Conservation (phyloP, 1,140 invertebrate species). For the Bombus superbus region DNA sequence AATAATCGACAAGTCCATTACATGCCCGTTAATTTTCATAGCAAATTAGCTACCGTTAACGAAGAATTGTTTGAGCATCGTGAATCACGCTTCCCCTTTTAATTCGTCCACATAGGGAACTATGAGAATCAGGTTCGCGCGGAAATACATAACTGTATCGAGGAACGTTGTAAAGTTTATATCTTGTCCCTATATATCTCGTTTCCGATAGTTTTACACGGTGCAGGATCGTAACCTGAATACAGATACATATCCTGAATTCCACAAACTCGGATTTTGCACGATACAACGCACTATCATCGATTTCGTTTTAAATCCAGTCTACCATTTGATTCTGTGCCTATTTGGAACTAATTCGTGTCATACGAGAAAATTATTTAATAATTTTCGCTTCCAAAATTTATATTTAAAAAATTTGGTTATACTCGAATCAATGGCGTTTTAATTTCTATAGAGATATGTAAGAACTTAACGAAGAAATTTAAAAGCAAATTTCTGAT, state of each 20-base stretch:
- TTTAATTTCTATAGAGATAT: background rate
- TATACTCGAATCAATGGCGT: background rate
- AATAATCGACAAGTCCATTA: background rate
- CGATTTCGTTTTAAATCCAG: background rate
- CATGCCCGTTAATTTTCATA: background rate
- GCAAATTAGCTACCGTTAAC: background rate
- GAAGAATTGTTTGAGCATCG: background rate
- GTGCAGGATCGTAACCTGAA: slow-evolving; percentile 11
- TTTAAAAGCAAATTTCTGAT: background rate
- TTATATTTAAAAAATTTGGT: background rate
- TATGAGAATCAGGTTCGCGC: background rate
- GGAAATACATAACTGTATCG: slow-evolving; percentile 1
- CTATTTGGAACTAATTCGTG: background rate
- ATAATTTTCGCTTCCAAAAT: background rate
- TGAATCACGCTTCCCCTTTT: background rate
- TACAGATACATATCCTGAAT: background rate
- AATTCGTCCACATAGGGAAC: background rate
- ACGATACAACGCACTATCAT: no score
- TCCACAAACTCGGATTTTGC: slow-evolving; percentile 2
- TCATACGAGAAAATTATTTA: background rate
- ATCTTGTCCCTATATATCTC: background rate
- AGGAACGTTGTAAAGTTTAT: slow-evolving; percentile 21
- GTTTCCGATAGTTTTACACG: slow-evolving; percentile 37
- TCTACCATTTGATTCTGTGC: background rate
- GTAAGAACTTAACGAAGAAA: background rate